A percentile compares a stretch with the other conserved stretches of the same genome.
Evolutionary conservation across 2,113 vertebrate species (phyloP).

Genomic region (Balaenoptera acutorostrata): DNA sequence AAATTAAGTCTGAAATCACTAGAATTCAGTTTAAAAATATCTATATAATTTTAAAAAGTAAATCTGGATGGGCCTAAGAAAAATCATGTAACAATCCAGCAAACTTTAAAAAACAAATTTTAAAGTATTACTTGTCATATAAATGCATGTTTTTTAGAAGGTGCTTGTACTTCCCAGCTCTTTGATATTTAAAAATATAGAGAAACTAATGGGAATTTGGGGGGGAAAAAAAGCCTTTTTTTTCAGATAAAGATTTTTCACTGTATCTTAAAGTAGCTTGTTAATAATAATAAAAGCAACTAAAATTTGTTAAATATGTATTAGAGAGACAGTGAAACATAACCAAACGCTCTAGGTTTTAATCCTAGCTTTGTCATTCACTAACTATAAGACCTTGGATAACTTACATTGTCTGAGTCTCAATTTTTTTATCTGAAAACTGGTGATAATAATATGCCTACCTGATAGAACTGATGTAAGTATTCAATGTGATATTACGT

Average conservation of each 20-base stretch:
- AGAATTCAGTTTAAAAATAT: neutral
- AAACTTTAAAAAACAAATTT: neutral
- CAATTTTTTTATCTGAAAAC: constrained; percentile 11
- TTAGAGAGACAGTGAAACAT: neutral
- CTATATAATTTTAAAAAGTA: neutral
- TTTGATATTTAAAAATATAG: constrained; percentile 12
- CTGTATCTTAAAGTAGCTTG: neutral
- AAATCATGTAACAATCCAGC: neutral
- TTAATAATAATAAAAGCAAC: neutral
- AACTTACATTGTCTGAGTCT: neutral
- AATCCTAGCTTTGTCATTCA: neutral
- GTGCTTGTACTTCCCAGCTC: neutral
- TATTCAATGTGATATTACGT: neutral
- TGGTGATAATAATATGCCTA: neutral
- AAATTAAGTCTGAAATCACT: neutral
- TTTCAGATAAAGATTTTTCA: neutral
- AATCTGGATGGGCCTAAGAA: neutral
- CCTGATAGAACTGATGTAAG: neutral
- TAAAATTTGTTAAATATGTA: neutral
- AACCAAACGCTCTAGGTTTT: neutral
- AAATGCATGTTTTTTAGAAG: neutral
- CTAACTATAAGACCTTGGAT: neutral
- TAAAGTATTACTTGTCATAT: neutral
- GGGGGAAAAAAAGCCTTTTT: neutral
- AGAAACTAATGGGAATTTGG: neutral